phyloP scores from a whole-genome alignment of 2,888 invertebrate genomes.

The Chironomus riparius region DNA sequence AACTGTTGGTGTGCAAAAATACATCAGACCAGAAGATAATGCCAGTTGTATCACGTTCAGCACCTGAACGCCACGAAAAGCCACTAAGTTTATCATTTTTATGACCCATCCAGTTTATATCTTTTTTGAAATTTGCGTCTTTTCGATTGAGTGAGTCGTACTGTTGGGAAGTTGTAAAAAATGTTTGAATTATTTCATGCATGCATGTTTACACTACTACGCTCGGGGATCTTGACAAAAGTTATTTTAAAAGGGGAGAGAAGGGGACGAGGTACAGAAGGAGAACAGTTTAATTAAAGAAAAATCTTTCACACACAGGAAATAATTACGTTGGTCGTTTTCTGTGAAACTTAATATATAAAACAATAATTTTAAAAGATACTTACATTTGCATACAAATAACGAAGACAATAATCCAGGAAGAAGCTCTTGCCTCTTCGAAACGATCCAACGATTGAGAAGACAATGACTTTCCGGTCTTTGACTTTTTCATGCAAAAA shows the following conservation, averaged over 20 bases:
- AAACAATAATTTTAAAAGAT: neutral
- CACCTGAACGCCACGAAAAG: slow-evolving; percentile 27
- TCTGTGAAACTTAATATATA: too few species aligned
- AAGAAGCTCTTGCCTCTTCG: slow-evolving; percentile 28
- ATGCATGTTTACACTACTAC: too few species aligned
- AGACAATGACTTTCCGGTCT: neutral
- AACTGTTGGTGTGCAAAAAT: neutral
- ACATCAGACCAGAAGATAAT: slow-evolving; percentile 27
- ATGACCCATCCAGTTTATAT: slow-evolving; percentile 12
- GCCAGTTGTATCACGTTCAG: slow-evolving; percentile 23
- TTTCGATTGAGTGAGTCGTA: neutral
- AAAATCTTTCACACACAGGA: too few species aligned
- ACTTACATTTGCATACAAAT: slow-evolving; percentile 16
- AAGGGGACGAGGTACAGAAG: too few species aligned
- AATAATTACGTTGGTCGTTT: too few species aligned
- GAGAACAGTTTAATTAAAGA: too few species aligned
- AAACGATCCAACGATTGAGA: slow-evolving; percentile 25
- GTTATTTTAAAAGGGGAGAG: too few species aligned
- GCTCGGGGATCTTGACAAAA: too few species aligned
- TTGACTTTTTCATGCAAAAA: neutral
- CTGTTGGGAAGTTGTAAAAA: neutral
- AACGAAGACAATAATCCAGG: slow-evolving; percentile 20
- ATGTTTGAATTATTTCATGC: too few species aligned
- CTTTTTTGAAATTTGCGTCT: neutral
- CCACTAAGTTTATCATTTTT: slow-evolving; percentile 9